A percentile compares a stretch with the other conserved stretches of the same genome.
Evolutionary conservation across 2,888 invertebrate species (phyloP).

Genomic region (Dorcus parallelipipedus): DNA sequence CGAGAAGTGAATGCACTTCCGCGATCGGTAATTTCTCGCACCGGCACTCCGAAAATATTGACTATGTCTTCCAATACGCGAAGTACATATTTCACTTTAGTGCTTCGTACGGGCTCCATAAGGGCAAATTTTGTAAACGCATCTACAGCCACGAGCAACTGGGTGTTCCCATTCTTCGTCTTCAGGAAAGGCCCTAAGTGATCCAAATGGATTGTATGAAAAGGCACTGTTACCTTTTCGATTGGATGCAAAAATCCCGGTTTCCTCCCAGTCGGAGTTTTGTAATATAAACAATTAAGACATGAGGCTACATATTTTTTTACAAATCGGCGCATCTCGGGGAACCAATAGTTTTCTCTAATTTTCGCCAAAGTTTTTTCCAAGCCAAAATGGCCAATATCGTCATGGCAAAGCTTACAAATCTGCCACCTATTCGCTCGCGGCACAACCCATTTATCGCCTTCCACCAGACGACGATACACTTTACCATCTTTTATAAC

Average conservation of each 20-base stretch:
- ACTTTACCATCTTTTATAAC: conserved; percentile 4
- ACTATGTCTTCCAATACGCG: too few species aligned
- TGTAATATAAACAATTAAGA: conserved; percentile 40
- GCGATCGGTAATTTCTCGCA: too few species aligned
- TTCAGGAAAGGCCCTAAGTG: conserved; percentile 42
- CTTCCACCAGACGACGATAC: not conserved
- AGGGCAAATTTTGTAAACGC: conserved; percentile 41
- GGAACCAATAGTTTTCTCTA: conserved; percentile 40
- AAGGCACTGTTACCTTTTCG: conserved; percentile 37
- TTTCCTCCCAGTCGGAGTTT: conserved; percentile 28
- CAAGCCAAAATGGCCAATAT: conserved; percentile 37
- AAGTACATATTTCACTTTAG: too few species aligned
- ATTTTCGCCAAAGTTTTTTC: conserved; percentile 35
- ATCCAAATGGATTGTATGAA: conserved; percentile 43
- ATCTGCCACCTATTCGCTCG: not conserved
- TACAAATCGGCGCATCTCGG: conserved; percentile 37
- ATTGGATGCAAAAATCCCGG: conserved; percentile 41
- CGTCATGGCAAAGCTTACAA: conserved; percentile 35
- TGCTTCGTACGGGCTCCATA: conserved; percentile 35
- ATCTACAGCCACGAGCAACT: conserved; percentile 38
- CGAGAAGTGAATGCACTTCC: too few species aligned
- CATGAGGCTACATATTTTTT: conserved; percentile 40
- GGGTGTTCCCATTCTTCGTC: conserved; percentile 33
- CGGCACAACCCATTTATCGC: conserved; percentile 20
- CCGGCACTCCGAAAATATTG: too few species aligned